Evolutionary conservation across 2,888 invertebrate species (phyloP), one percentile per base, ranked within the genome.

Genomic region (Calameuta idolon): DNA sequence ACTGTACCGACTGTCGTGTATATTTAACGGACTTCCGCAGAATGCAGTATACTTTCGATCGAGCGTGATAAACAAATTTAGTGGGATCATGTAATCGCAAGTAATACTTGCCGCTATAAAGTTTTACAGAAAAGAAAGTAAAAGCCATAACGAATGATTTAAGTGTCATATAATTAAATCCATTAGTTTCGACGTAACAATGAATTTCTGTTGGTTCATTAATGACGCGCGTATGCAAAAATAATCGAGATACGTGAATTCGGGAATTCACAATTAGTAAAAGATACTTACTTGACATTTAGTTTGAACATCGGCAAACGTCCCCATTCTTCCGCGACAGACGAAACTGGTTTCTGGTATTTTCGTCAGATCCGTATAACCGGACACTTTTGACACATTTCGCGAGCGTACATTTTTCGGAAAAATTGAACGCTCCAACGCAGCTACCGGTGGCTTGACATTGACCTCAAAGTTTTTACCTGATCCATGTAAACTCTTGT

Each of bases 251-350:
- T 12, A 55, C 3, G 23, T 55, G 23, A 55, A 55, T 23, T 55
- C 55, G 2, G 23, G 55, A 9, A 55, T 55, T 23, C 23, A 23
- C 55, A 55, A 55, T 55, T 23, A 35, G 15, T 9, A 9, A 23
- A 23, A 55, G 12, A 35, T 75, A 80, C 86, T 87, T 89, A 95
- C 96, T 93, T 97, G 97, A 84, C 97, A 97, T 78, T 96, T 96
- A 82, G 97, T 95, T 91, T 97, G 96, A 4, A 95, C 94, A 87
- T 97, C 96, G 9, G 97, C 97, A 87, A 97, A 97, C 94, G 96
- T 96, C 81, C 97, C 97, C 3, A 96, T 96, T 75, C 94, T 94
- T 15, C 95, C 95, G 75, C 93, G 93, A 87, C 97, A 97, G 4
- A 95, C 94, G 92, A 97, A 97, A 81, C 93, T 93, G 4, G 97